Conservation (phyloP, 2,888 invertebrate species). For the Hyalella azteca region DNA sequence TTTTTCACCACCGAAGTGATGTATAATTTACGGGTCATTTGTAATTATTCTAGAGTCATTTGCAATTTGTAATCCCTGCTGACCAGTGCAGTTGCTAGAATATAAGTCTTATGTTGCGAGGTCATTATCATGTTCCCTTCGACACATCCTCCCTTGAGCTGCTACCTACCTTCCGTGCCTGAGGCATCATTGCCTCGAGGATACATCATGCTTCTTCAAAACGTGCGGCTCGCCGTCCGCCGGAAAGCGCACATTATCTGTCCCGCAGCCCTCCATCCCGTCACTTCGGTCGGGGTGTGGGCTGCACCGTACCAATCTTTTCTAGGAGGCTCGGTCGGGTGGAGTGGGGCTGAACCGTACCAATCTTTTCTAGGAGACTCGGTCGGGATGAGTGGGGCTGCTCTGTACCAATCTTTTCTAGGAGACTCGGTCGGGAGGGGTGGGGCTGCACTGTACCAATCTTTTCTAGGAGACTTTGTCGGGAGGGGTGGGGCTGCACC, state of each 20-base stretch:
- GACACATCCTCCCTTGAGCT: background rate
- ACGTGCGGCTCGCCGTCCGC: background rate
- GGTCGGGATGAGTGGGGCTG: too few species aligned
- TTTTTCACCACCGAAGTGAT: too few species aligned
- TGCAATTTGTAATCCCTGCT: too few species aligned
- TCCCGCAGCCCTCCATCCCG: too few species aligned
- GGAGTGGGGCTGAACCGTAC: background rate
- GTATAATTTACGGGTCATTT: too few species aligned
- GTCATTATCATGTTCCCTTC: background rate
- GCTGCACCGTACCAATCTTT: slow-evolving; percentile 2
- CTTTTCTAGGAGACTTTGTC: background rate
- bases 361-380: background rate
- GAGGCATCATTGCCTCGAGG: background rate
- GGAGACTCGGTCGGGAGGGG: too few species aligned
- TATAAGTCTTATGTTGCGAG: too few species aligned
- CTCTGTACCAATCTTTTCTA: too few species aligned
- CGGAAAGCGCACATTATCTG: background rate
- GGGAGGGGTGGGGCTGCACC: background rate
- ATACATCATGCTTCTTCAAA: slow-evolving; percentile 1
- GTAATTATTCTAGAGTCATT: too few species aligned
- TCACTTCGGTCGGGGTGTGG: too few species aligned
- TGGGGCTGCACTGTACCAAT: background rate
- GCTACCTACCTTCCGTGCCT: background rate
- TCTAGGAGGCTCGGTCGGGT: background rate
- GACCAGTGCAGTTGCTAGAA: too few species aligned